Evolutionary conservation across 2,797 vertebrate genomes (phyloP).

Genomic region (Adelosebastes latens): DNA sequence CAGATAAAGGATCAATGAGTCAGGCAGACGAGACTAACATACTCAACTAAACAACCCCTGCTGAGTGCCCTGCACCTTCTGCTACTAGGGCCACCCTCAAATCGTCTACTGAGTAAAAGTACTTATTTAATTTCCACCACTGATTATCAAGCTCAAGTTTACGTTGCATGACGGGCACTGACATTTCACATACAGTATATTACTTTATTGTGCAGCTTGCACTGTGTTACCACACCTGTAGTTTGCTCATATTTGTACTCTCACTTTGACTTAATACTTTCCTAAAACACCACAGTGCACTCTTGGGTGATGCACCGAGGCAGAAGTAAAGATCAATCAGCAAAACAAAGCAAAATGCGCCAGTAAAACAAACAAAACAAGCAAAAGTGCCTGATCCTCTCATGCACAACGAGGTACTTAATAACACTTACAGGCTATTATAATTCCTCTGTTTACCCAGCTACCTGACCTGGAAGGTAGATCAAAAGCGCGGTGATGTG

Average conservation of each 20-base stretch:
- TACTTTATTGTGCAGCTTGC: background rate
- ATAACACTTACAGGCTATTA: conserved; percentile 50
- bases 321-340: conserved; percentile 3
- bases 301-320: background rate
- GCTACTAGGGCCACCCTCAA: background rate
- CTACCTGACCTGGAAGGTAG: conserved; percentile 60
- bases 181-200: background rate
- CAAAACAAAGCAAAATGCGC: conserved; percentile 7
- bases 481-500: conserved; percentile 56
- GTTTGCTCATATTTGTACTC: background rate
- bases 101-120: too few relatives aligned
- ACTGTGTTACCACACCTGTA: background rate
- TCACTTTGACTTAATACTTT: background rate
- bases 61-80: background rate
- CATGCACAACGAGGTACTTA: conserved; percentile 47
- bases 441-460: conserved; percentile 54
- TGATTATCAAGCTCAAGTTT: background rate
- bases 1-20: background rate
- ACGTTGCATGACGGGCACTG: background rate
- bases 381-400: conserved; percentile 37
- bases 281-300: background rate
- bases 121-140: background rate
- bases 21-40: background rate
- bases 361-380: conserved; percentile 40
- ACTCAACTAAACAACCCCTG: background rate